Evolutionary conservation across 2,113 vertebrate species (phyloP).

Genomic region (Rhea pennata): DNA sequence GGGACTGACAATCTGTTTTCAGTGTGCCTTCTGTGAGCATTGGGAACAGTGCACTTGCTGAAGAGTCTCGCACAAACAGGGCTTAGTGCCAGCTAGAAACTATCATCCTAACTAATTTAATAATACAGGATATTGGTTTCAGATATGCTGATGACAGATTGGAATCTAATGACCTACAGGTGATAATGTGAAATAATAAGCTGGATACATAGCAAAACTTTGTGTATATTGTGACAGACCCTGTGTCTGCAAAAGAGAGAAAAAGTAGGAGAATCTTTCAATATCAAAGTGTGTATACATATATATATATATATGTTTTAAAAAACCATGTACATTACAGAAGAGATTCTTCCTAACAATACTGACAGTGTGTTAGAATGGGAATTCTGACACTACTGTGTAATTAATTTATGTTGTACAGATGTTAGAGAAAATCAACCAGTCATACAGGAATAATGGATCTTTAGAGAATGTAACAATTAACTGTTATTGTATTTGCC

Average conservation of each 20-base stretch:
- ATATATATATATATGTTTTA: neutral
- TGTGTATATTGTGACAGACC: neutral
- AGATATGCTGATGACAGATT: constrained; percentile 38
- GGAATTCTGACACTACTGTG: neutral
- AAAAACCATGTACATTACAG: neutral
- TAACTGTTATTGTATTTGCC: constrained; percentile 4
- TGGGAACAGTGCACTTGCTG: neutral
- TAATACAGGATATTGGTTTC: constrained; percentile 34
- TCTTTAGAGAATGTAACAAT: constrained; percentile 39
- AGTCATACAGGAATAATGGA: constrained; percentile 40
- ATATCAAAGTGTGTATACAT: neutral
- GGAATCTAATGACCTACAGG: constrained; percentile 50
- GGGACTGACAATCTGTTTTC: neutral
- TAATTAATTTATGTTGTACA: constrained; percentile 58
- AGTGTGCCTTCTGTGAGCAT: neutral
- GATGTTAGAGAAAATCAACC: constrained; percentile 56
- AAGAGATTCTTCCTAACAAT: neutral
- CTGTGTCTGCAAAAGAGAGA: neutral
- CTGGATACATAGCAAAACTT: neutral
- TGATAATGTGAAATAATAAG: constrained; percentile 36
- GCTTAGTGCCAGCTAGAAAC: constrained; percentile 11
- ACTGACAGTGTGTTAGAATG: neutral
- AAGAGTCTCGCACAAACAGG: neutral
- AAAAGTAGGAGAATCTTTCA: neutral
- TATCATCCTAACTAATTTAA: neutral